Evolutionary conservation across 2,113 vertebrate genomes (phyloP).

Genomic region (Phaethon lepturus): DNA sequence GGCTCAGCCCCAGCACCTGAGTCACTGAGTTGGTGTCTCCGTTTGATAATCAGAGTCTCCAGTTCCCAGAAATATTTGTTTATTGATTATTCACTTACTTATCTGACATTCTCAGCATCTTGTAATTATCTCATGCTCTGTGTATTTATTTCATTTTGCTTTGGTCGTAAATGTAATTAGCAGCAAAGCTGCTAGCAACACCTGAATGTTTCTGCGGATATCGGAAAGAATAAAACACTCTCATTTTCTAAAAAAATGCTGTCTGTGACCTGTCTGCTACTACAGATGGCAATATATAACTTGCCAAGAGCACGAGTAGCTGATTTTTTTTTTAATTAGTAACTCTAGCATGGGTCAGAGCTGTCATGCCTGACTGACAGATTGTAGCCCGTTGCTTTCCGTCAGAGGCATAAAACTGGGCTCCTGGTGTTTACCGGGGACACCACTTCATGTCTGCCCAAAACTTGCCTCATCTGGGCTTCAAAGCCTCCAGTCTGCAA

Average conservation of each 20-base stretch:
- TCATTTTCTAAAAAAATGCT: not conserved
- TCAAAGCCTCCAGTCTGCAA: not conserved
- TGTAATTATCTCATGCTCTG: not conserved
- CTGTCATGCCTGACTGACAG: not conserved
- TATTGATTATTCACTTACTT: constrained; percentile 11
- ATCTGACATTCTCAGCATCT: not conserved
- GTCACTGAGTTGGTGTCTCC: not conserved
- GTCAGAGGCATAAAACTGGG: not conserved
- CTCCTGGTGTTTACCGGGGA: not conserved
- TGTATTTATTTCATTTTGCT: constrained; percentile 15
- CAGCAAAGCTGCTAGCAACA: not conserved
- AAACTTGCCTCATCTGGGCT: not conserved
- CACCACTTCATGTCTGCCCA: not conserved
- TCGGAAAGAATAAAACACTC: not conserved
- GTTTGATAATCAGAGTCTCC: not conserved
- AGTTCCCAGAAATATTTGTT: not conserved
- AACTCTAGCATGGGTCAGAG: not conserved
- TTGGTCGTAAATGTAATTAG: constrained; percentile 9
- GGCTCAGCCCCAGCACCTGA: not conserved
- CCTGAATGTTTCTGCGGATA: not conserved
- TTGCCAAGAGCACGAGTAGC: not conserved
- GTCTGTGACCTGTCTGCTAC: not conserved
- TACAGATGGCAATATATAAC: constrained; percentile 5
- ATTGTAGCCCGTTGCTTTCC: not conserved
- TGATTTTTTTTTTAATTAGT: not conserved